Conservation (phyloP, 1,140 invertebrate genomes). For the Dufourea novaeangliae region DNA sequence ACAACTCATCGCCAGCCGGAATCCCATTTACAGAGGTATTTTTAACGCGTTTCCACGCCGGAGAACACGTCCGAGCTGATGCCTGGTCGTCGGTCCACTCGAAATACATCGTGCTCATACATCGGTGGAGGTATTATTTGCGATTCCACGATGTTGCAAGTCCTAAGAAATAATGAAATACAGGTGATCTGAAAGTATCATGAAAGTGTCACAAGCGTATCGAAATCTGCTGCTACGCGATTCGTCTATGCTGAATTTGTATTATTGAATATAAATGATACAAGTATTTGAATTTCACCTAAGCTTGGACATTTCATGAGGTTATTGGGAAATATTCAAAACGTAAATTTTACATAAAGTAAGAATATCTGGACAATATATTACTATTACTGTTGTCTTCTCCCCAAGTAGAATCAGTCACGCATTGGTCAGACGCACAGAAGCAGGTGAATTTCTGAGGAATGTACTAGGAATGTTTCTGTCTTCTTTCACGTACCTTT, state of each 20-base stretch:
- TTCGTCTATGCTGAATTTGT: too few relatives aligned
- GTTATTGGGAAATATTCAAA: too few relatives aligned
- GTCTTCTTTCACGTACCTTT: neutral
- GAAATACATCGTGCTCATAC: neutral
- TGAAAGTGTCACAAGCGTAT: too few relatives aligned
- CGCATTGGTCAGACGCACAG: neutral
- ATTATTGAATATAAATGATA: too few relatives aligned
- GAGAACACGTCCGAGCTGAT: conserved; percentile 48
- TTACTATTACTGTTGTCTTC: neutral
- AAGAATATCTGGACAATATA: neutral
- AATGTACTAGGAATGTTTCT: neutral
- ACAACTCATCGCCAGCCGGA: conserved; percentile 43
- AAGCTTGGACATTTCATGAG: too few relatives aligned
- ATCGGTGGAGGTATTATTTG: conserved; percentile 12
- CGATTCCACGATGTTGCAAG: neutral
- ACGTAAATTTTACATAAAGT: too few relatives aligned
- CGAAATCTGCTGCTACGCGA: too few relatives aligned
- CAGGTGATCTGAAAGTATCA: too few relatives aligned
- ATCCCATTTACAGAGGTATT: conserved; percentile 68
- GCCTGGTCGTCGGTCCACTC: conserved; percentile 7
- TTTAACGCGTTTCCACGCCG: conserved; percentile 61
- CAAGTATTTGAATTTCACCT: too few relatives aligned
- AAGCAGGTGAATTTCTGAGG: neutral
- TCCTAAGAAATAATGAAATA: neutral
- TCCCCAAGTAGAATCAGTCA: neutral